Percentiles rank a stretch among this genome's conserved stretches.
Conservation (phyloP, 2,797 vertebrate genomes). For the Muscicapa striata region DNA sequence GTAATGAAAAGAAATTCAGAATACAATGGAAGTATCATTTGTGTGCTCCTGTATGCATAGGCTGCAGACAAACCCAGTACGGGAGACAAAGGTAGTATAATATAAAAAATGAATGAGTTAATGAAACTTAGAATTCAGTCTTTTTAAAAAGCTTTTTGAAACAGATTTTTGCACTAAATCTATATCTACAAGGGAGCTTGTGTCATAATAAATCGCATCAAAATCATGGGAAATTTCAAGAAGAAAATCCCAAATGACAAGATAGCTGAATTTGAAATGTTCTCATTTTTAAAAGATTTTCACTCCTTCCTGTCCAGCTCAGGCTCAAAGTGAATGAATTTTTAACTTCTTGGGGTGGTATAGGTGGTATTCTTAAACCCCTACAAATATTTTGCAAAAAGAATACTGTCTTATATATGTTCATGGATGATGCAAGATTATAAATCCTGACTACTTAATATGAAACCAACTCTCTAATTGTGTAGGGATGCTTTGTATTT, state of each 20-base stretch:
- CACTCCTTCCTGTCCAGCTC: background rate
- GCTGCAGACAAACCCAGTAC: background rate
- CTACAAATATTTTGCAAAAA: background rate
- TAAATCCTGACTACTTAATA: background rate
- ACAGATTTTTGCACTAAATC: background rate
- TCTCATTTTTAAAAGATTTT: background rate
- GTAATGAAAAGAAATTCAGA: background rate
- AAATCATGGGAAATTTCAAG: background rate
- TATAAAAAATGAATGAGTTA: background rate
- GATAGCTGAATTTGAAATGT: background rate
- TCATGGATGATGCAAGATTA: background rate
- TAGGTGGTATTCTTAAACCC: accelerated
- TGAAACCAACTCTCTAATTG: background rate
- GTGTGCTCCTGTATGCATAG: background rate
- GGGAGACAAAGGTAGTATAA: background rate
- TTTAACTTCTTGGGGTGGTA: background rate
- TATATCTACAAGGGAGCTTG: background rate
- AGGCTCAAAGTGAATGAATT: background rate
- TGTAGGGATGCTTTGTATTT: background rate
- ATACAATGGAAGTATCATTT: background rate
- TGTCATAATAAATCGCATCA: background rate
- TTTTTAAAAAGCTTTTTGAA: background rate
- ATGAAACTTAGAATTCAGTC: background rate
- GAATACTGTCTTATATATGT: background rate
- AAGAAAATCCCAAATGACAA: background rate